A percentile compares a stretch with the other conserved stretches of the same genome.
phyloP scores from a whole-genome alignment of 1,140 invertebrate genomes.

The Cephus cinctus region DNA sequence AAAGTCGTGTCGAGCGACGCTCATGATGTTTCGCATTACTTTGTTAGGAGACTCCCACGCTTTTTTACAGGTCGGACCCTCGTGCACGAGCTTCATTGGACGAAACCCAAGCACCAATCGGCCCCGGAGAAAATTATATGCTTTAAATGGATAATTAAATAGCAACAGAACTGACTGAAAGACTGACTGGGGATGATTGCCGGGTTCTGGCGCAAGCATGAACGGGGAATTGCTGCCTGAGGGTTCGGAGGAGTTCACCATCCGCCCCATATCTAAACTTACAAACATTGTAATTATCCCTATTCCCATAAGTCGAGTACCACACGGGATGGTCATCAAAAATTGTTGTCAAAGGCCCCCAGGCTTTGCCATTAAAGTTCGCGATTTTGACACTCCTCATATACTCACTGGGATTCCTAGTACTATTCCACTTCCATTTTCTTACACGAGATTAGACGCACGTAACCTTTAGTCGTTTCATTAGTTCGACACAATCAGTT shows the following conservation, averaged over 20 bases:
- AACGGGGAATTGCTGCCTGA: conserved; percentile 52
- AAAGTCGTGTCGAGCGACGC: too few relatives aligned
- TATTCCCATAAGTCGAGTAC: conserved; percentile 43
- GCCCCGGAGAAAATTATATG: conserved; percentile 54
- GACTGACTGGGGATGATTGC: conserved; percentile 57
- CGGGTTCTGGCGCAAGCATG: conserved; percentile 55
- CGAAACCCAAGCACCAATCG: conserved; percentile 21
- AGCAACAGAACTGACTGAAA: conserved; percentile 58
- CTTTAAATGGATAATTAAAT: conserved; percentile 60
- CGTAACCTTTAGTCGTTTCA: conserved; percentile 47
- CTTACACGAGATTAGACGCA: conserved; percentile 39
- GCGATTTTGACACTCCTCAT: too few relatives aligned
- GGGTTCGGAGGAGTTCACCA: conserved; percentile 42
- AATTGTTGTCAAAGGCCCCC: conserved; percentile 27
- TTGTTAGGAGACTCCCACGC: conserved; percentile 32
- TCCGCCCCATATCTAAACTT: conserved; percentile 48
- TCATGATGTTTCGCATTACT: too few relatives aligned
- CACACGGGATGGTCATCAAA: conserved; percentile 6
- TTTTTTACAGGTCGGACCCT: conserved; percentile 13
- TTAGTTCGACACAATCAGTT: conserved; percentile 49
- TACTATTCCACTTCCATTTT: conserved; percentile 28
- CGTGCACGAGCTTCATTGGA: not conserved
- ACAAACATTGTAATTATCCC: conserved; percentile 55
- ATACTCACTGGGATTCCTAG: too few relatives aligned
- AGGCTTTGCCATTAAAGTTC: too few relatives aligned